These are phyloP conservation scores for Xanthorhoe designata DNA, from an alignment of 2,888 invertebrate species.

Conservation along the genomic window DNA sequence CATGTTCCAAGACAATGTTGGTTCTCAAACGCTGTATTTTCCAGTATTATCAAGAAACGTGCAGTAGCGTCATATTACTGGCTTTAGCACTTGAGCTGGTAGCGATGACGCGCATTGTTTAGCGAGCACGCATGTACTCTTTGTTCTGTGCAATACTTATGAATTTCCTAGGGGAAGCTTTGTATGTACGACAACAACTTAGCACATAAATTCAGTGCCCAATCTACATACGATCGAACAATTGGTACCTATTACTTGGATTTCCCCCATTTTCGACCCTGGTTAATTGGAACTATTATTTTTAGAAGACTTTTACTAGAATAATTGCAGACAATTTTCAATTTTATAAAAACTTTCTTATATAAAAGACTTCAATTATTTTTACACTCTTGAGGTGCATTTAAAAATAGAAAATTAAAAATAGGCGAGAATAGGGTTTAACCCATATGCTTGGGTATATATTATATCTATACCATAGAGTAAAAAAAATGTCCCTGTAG, in stretches of 20 bases:
- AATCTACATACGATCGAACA: conserved; percentile 31
- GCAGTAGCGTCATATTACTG: conserved; percentile 63
- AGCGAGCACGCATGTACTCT: conserved; percentile 76
- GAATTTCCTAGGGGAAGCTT: conserved; percentile 76
- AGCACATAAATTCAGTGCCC: conserved; percentile 51
- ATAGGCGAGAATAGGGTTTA: too few species aligned
- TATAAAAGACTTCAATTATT: too few species aligned
- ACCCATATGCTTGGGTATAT: too few species aligned
- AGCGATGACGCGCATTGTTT: conserved; percentile 79
- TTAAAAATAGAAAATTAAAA: too few species aligned
- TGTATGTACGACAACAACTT: conserved; percentile 66
- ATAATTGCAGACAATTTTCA: too few species aligned
- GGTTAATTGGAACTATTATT: too few species aligned
- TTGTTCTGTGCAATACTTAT: conserved; percentile 79
- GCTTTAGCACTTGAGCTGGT: conserved; percentile 67
- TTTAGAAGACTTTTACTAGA: too few species aligned
- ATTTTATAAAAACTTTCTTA: too few species aligned
- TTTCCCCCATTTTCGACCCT: conserved; percentile 3
- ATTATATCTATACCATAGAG: too few species aligned
- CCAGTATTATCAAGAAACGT: background rate
- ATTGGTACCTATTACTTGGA: conserved; percentile 20
- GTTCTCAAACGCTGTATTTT: background rate
- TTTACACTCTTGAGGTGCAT: too few species aligned
- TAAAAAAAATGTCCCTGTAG: too few species aligned
- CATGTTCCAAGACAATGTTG: too few species aligned